Base-by-base conservation (phyloP, 2,113 vertebrate species). In the Motacilla alba region DNA sequence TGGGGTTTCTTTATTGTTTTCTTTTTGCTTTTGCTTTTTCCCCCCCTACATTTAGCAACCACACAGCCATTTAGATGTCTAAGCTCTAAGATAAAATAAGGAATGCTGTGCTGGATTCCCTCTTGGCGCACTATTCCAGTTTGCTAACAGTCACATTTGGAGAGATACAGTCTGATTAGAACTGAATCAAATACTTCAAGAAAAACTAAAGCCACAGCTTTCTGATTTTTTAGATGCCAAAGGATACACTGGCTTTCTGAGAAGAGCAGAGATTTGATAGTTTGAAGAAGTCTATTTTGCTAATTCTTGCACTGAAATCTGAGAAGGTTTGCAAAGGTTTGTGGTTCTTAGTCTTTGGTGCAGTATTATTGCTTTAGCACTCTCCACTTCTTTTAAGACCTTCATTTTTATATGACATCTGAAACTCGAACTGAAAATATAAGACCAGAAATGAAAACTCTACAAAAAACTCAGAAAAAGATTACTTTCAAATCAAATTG, bases 21-120 rank as follows among this genome's bases (percentile, higher is more conserved):
- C n/a, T 33, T 63, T 66, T 39, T 64, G 9, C 10, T 58, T 67
- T 67, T 85, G 4, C 37, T 46, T 58, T 33, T n/a, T 4, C 21
- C 27, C 35, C 37, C 24, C 31, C 27, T 21, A 52, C 9, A 56
- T 46, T 75, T 62, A 85, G 73, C 80, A 74, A 68, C 59, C 88
- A 80, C 47, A 35, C 72, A 66, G 37, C 37, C 55, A 87, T 81
- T 95, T 50, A 90, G 92, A 94, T 94, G 90, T 70, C 66, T 93
- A 80, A 97, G 64, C 60, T 90, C 53, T 24, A 82, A 86, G 85
- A 63, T 93, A 93, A 94, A 74, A 47, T 44, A 60, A 90, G 83
- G 94, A 89, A 93, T 72, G 83, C 19, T 79, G 47, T 43, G n/a
- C 89, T 92, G 55, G 43, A 80, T 68, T 85, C 53, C 31, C 82